Evolutionary conservation across 2,797 vertebrate genomes (phyloP).

Genomic region (Sebastes hubbsi): DNA sequence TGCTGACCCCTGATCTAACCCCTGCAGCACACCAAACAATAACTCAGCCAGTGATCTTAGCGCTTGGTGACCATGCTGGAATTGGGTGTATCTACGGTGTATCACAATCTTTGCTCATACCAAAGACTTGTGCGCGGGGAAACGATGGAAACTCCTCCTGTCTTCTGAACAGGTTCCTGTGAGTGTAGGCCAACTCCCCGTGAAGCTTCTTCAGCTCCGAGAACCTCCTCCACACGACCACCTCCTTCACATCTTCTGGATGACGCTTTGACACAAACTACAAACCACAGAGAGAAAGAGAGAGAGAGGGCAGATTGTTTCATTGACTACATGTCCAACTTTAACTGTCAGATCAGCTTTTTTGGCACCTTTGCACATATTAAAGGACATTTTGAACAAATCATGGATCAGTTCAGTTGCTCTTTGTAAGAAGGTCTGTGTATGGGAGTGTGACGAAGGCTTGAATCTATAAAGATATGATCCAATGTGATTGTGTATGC

Average conservation of each 20-base stretch:
- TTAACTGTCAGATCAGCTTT: too few species aligned
- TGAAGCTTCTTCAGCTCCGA: constrained; percentile 93
- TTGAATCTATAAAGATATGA: background rate
- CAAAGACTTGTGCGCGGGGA: constrained; percentile 89
- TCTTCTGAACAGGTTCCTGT: constrained; percentile 91
- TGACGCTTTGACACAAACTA: constrained; percentile 90
- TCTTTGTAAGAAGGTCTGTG: background rate
- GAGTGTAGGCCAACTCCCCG: constrained; percentile 89
- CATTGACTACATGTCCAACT: background rate
- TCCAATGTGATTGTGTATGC: background rate
- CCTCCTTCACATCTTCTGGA: constrained; percentile 91
- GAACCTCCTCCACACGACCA: constrained; percentile 90
- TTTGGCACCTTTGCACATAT: background rate
- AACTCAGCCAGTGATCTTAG: background rate
- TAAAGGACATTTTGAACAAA: background rate
- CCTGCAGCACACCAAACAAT: background rate
- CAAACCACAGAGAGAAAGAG: background rate
- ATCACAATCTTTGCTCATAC: constrained; percentile 62
- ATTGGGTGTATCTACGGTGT: background rate
- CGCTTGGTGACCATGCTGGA: background rate
- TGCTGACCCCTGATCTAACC: background rate
- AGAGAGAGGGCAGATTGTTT: background rate
- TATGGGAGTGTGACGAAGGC: background rate
- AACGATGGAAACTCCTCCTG: constrained; percentile 91
- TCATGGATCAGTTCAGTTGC: background rate